These are phyloP conservation scores for Scaptomyza flava DNA, from an alignment of 2,888 invertebrate genomes.

Conservation along the genomic window DNA sequence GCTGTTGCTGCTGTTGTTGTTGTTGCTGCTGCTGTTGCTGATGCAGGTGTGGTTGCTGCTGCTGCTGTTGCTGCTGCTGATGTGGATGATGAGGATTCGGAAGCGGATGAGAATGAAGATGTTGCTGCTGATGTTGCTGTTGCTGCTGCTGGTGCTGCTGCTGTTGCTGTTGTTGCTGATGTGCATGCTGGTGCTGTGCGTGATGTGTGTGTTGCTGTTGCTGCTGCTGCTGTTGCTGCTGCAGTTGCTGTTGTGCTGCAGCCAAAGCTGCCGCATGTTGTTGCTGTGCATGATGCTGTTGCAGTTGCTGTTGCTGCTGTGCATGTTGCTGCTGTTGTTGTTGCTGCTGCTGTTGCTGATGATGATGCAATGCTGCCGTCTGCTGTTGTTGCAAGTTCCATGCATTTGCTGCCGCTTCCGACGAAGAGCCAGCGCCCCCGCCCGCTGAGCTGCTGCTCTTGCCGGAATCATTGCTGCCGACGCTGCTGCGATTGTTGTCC, in stretches of 20 bases:
- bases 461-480: conserved; percentile 48
- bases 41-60: conserved; percentile 61
- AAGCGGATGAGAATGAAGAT: conserved; percentile 56
- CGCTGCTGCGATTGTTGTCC: conserved; percentile 49
- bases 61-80: conserved; percentile 61
- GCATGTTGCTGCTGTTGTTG: conserved; percentile 52
- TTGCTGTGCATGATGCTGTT: conserved; percentile 75
- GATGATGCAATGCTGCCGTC: conserved; percentile 52
- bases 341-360: conserved; percentile 52
- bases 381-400: conserved; percentile 59
- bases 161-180: conserved; percentile 66
- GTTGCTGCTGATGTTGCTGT: conserved; percentile 61
- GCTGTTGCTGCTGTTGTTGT: conserved; percentile 58
- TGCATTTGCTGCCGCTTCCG: conserved; percentile 53
- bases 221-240: conserved; percentile 53
- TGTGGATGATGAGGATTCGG: conserved; percentile 59
- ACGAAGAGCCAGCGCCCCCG: conserved; percentile 26
- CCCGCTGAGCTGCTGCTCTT: conserved; percentile 37
- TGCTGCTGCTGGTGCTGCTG: conserved; percentile 56
- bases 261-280: conserved; percentile 67
- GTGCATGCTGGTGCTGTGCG: conserved; percentile 65
- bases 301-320: conserved; percentile 63
- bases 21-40: conserved; percentile 65
- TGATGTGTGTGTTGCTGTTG: conserved; percentile 64
- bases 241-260: conserved; percentile 66